These are phyloP conservation scores for Sitta carolinensis DNA, from an alignment of 2,797 vertebrate genomes.

Conservation along the genomic window DNA sequence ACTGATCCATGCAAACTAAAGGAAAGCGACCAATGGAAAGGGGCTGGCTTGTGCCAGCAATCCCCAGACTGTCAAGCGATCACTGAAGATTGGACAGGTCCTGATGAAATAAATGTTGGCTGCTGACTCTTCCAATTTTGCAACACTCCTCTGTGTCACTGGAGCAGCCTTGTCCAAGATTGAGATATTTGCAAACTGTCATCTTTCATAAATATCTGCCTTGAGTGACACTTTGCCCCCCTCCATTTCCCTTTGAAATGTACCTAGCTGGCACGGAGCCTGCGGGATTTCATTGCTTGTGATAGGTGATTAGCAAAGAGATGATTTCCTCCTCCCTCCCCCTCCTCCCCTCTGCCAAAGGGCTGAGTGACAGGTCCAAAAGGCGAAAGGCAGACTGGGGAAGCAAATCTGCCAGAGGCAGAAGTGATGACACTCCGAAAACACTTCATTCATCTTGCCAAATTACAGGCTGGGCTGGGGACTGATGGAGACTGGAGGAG, in stretches of 20 bases:
- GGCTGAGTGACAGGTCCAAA: constrained; percentile 71
- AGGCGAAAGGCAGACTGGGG: constrained; percentile 67
- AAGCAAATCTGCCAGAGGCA: constrained; percentile 69
- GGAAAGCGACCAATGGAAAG: constrained; percentile 65
- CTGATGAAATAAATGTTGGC: constrained; percentile 94
- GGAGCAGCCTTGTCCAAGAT: constrained; percentile 88
- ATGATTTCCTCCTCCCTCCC: constrained; percentile 64
- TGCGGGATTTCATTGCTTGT: constrained; percentile 77
- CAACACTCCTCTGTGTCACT: constrained; percentile 87
- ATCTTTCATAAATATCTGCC: constrained; percentile 95
- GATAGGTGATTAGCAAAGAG: constrained; percentile 79
- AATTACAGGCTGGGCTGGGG: constrained; percentile 64
- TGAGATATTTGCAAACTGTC: constrained; percentile 99
- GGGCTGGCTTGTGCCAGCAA: constrained; percentile 66
- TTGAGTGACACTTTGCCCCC: constrained; percentile 81
- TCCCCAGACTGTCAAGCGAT: constrained; percentile 84
- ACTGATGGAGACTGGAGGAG: constrained; percentile 32
- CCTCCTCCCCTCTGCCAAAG: constrained; percentile 53
- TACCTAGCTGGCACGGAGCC: constrained; percentile 74
- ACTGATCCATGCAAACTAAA: constrained; percentile 76
- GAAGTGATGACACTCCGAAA: constrained; percentile 65
- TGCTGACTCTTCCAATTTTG: constrained; percentile 96
- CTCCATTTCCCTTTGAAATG: constrained; percentile 73
- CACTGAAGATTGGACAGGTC: constrained; percentile 85
- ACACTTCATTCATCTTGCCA: constrained; percentile 69